Conservation (phyloP, 2,797 vertebrate species). For the Danio jaintianensis region DNA sequence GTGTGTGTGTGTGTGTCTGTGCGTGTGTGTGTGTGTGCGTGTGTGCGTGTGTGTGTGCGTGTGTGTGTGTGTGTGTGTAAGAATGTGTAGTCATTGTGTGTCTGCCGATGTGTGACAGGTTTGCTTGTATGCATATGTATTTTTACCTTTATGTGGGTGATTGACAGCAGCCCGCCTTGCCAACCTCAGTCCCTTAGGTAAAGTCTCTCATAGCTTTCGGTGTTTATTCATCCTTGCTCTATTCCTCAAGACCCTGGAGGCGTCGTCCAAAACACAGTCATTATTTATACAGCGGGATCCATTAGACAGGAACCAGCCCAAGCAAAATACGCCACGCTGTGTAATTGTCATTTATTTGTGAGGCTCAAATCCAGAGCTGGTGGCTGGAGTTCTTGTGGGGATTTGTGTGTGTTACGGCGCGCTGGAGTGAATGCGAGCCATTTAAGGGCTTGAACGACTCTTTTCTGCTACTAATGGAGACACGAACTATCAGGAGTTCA, state of each 20-base stretch:
- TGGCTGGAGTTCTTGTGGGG: conserved; percentile 48
- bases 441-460: conserved; percentile 44
- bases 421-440: conserved; percentile 42
- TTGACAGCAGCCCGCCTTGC: conserved; percentile 19
- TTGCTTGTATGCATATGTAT: conserved; percentile 30
- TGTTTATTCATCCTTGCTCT: conserved; percentile 57
- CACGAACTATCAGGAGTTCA: conserved; percentile 25
- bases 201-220: conserved; percentile 40
- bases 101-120: conserved; percentile 39
- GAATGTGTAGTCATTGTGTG: not conserved
- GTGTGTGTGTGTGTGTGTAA: conserved; percentile 28
- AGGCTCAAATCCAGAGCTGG: conserved; percentile 50
- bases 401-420: conserved; percentile 49
- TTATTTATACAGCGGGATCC: conserved; percentile 58
- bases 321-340: conserved; percentile 47
- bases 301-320: conserved; percentile 60
- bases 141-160: conserved; percentile 14
- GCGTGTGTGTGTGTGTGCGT: conserved; percentile 34
- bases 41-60: conserved; percentile 42
- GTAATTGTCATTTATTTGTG: conserved; percentile 59
- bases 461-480: conserved; percentile 47
- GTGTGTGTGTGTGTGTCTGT: conserved; percentile 34
- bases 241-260: conserved; percentile 52
- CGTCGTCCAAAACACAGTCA: conserved; percentile 62
- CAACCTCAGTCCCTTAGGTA: conserved; percentile 25